Conservation (phyloP, 2,797 vertebrate genomes). For the Propithecus deckenii region DNA sequence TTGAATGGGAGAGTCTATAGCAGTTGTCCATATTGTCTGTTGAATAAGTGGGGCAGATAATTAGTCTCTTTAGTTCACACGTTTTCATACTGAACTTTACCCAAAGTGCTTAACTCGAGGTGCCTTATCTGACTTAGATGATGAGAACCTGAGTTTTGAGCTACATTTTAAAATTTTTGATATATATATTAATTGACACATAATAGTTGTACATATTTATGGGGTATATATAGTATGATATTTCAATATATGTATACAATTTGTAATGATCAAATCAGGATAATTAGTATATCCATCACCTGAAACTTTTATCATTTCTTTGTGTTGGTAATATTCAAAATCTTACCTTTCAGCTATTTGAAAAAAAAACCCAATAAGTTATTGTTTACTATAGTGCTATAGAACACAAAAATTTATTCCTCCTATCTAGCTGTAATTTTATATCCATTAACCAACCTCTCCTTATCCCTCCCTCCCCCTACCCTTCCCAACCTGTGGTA, state of each 20-base stretch:
- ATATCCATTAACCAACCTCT: not conserved
- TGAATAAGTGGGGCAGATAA: not conserved
- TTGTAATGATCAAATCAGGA: not conserved
- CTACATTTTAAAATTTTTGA: not conserved
- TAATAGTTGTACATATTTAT: not conserved
- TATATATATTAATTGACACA: not conserved
- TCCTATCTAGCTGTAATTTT: not conserved
- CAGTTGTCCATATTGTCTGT: not conserved
- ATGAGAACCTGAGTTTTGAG: not conserved
- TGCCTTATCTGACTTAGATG: not conserved
- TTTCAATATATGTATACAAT: not conserved
- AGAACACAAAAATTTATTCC: too few relatives aligned
- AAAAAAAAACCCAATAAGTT: too few relatives aligned
- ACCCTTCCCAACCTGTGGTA: not conserved
- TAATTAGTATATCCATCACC: not conserved
- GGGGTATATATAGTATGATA: not conserved
- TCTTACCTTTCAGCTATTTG: too few relatives aligned
- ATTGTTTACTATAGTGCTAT: too few relatives aligned
- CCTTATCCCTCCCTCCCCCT: not conserved
- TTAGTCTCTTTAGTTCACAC: not conserved
- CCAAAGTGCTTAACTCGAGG: not conserved
- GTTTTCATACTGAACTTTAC: not conserved
- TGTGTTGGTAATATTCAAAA: too few relatives aligned
- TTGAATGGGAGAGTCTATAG: not conserved
- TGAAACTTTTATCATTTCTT: too few relatives aligned